These are phyloP conservation scores for Pteruthius melanotis DNA, from an alignment of 2,113 vertebrate genomes.

Conservation along the genomic window DNA sequence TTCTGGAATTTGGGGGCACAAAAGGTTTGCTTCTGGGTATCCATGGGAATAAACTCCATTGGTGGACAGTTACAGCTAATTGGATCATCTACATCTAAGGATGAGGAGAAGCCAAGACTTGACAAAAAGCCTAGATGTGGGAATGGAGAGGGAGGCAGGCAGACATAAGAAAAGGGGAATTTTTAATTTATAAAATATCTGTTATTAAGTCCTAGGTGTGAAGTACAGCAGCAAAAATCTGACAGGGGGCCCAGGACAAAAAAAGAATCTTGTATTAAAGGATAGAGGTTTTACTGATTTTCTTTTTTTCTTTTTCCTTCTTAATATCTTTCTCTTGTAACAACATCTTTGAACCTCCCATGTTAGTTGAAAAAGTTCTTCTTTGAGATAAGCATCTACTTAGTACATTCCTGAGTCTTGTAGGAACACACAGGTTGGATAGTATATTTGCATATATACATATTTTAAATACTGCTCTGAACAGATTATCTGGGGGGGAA, in stretches of 20 bases:
- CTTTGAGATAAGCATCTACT: neutral
- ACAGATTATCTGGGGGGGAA: neutral
- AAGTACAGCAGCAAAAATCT: neutral
- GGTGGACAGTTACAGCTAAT: neutral
- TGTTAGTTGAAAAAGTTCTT: neutral
- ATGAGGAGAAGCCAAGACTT: neutral
- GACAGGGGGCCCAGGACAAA: neutral
- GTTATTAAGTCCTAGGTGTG: neutral
- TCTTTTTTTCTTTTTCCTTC: neutral
- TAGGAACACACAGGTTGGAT: neutral
- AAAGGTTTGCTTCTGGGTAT: neutral
- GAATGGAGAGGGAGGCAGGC: neutral
- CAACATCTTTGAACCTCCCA: neutral
- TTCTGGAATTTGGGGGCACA: neutral
- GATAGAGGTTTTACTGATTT: neutral
- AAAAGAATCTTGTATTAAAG: neutral
- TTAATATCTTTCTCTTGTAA: neutral
- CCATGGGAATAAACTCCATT: neutral
- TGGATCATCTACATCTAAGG: neutral
- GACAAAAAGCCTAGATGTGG: neutral
- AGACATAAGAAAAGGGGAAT: neutral
- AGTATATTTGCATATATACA: neutral
- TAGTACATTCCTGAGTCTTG: neutral
- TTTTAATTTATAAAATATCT: neutral
- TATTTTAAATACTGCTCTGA: neutral